These are phyloP conservation scores for Drosophila putrida DNA, from an alignment of 2,888 invertebrate genomes.

Conservation along the genomic window DNA sequence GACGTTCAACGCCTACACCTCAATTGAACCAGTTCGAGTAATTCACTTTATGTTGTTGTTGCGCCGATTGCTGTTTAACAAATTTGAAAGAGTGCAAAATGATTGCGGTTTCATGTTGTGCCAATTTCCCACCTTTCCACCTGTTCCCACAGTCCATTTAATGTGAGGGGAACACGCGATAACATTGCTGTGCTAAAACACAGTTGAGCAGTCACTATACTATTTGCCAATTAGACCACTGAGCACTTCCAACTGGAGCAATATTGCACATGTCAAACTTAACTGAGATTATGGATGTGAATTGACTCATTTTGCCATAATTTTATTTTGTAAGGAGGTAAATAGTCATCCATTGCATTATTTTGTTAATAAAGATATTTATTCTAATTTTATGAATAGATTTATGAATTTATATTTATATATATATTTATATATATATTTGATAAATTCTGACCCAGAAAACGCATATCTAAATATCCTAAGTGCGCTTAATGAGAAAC, in stretches of 20 bases:
- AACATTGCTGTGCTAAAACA: constrained; percentile 31
- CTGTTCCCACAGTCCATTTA: constrained; percentile 43
- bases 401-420: too few species aligned
- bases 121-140: constrained; percentile 15
- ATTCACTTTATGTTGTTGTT: constrained; percentile 16
- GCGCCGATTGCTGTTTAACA: constrained; percentile 31
- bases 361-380: too few species aligned
- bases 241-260: neutral
- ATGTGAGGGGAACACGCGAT: constrained; percentile 70
- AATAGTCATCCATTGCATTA: too few species aligned
- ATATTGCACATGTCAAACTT: constrained; percentile 2
- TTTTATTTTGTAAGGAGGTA: too few species aligned
- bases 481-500: too few species aligned
- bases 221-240: constrained; percentile 28
- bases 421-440: too few species aligned
- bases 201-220: constrained; percentile 13
- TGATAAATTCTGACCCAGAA: too few species aligned
- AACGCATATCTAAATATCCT: too few species aligned
- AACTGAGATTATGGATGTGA: neutral
- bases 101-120: constrained; percentile 77
- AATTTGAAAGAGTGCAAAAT: constrained; percentile 76
- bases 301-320: too few species aligned
- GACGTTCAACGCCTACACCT: constrained; percentile 63
- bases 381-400: too few species aligned
- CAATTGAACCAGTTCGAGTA: constrained; percentile 10